Conservation (phyloP, 2,797 vertebrate genomes). For the Phalanger gymnotis region DNA sequence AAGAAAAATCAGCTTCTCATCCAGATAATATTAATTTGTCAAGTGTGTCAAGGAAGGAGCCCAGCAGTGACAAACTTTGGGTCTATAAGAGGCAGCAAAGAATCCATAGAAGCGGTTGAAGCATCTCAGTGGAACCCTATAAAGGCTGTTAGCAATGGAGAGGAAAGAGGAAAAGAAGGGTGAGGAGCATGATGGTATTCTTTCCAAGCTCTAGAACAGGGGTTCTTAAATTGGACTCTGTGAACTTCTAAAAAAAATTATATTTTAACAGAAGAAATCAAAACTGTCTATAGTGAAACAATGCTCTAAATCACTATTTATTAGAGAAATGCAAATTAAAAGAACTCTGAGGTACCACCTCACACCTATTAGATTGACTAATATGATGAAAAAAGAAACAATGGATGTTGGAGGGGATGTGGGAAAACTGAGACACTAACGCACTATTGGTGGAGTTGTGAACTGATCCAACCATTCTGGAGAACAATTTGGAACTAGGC, state of each 20-base stretch:
- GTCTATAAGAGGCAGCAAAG: neutral
- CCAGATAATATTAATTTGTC: no score
- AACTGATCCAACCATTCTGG: no score
- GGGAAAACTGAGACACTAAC: no score
- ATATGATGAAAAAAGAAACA: neutral
- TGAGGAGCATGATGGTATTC: no score
- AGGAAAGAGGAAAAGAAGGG: neutral
- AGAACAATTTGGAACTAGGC: no score
- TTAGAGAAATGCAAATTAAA: neutral
- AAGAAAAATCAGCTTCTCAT: no score
- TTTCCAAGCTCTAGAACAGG: neutral
- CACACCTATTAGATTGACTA: neutral
- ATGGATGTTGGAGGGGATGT: neutral
- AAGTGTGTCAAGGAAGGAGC: no score
- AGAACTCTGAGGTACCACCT: neutral
- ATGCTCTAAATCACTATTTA: neutral
- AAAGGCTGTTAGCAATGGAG: neutral
- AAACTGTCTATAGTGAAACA: neutral
- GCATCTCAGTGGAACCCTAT: no score
- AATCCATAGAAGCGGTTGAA: neutral
- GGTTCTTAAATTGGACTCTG: neutral
- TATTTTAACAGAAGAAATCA: neutral
- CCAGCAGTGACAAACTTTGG: neutral
- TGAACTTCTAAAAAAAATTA: neutral
- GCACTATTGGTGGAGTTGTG: no score